Evolutionary conservation across 2,113 vertebrate species (phyloP).

Genomic region (Lepidothrix coronata): DNA sequence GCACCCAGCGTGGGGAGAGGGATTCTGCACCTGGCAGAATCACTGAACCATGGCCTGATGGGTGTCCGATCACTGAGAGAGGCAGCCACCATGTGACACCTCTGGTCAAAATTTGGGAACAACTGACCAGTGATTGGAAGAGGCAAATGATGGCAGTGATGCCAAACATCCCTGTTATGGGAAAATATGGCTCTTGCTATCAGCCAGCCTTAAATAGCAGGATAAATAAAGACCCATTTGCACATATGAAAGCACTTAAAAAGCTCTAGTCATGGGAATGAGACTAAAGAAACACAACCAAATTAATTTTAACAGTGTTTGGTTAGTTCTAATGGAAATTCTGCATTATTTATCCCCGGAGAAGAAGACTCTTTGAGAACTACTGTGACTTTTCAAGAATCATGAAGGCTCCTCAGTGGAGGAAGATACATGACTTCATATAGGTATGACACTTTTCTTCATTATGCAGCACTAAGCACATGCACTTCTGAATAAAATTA

Average conservation of each 20-base stretch:
- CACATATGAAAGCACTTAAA: not conserved
- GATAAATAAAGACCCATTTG: not conserved
- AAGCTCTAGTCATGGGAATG: not conserved
- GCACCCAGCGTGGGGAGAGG: not conserved
- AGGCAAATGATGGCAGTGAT: not conserved
- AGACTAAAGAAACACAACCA: not conserved
- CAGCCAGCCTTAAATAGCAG: not conserved
- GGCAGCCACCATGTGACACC: not conserved
- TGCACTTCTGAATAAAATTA: not conserved
- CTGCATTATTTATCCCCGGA: not conserved
- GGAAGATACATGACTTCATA: not conserved
- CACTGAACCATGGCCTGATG: not conserved
- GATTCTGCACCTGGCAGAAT: not conserved
- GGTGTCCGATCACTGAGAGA: not conserved
- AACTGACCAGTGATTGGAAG: not conserved
- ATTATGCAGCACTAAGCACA: not conserved
- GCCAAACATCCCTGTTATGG: not conserved
- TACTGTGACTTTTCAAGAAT: not conserved
- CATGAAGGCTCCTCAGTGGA: not conserved
- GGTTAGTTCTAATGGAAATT: not conserved
- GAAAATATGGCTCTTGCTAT: not conserved
- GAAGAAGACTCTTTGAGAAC: not conserved
- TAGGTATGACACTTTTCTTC: not conserved
- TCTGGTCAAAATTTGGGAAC: not conserved
- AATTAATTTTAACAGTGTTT: not conserved